Evolutionary conservation across 2,888 invertebrate species (phyloP).

Genomic region (Nomada fabriciana): DNA sequence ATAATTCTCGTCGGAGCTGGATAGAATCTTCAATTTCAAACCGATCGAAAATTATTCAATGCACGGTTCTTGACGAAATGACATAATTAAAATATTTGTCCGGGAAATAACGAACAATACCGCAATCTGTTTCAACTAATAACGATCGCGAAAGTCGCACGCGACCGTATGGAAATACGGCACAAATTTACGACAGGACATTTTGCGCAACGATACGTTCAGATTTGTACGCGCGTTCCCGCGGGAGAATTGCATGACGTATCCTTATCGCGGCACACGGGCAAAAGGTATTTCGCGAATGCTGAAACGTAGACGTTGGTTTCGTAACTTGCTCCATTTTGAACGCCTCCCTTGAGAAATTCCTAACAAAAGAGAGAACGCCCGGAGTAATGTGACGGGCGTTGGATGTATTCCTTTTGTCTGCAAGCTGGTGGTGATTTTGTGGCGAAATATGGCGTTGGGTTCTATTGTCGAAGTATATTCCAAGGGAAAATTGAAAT

Average conservation of each 20-base stretch:
- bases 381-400: slow-evolving; percentile 18
- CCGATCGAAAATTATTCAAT: background rate
- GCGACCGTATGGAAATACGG: slow-evolving; percentile 31
- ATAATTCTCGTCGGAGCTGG: too few relatives aligned
- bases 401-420: slow-evolving; percentile 33
- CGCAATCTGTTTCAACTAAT: slow-evolving; percentile 1
- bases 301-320: slow-evolving; percentile 9
- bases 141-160: background rate
- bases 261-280: slow-evolving; percentile 14
- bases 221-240: slow-evolving; percentile 16
- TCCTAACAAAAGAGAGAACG: slow-evolving; percentile 6
- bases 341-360: background rate
- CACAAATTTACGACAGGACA: slow-evolving; percentile 3
- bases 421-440: slow-evolving; percentile 21
- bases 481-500: background rate
- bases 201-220: slow-evolving; percentile 9
- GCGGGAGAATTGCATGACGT: background rate
- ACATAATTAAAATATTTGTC: background rate
- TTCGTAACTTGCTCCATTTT: slow-evolving; percentile 1
- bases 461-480: slow-evolving; percentile 2
- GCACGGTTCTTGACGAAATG: background rate
- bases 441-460: slow-evolving; percentile 9
- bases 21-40: background rate
- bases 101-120: background rate
- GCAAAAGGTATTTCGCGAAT: slow-evolving; percentile 12